A percentile compares a stretch with the other conserved stretches of the same genome.
Conservation (phyloP, 1,140 invertebrate genomes). For the Drosophila gunungcola region DNA sequence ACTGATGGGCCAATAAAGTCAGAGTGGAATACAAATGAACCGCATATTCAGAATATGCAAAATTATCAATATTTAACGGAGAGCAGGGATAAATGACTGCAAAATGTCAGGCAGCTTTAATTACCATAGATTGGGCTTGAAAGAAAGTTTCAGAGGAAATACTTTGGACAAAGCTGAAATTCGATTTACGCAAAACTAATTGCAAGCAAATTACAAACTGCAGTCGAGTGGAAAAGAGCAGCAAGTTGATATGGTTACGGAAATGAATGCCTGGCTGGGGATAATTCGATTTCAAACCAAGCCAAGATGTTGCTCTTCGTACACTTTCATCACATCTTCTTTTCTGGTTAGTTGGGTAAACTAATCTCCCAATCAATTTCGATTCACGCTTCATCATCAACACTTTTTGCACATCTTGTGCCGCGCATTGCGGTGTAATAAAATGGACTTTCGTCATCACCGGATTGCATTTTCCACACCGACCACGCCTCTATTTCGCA, state of each 20-base stretch:
- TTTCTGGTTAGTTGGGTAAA: constrained; percentile 26
- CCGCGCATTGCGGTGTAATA: constrained; percentile 17
- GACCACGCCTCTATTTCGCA: constrained; percentile 28
- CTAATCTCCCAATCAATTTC: constrained; percentile 41
- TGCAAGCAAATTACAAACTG: constrained; percentile 40
- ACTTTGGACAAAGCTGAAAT: constrained; percentile 19
- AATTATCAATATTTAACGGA: constrained; percentile 47
- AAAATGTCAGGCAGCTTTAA: constrained; percentile 59
- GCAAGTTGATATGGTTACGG: constrained; percentile 41
- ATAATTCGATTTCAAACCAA: constrained; percentile 25
- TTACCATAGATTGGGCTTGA: constrained; percentile 35
- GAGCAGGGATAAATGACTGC: constrained; percentile 27
- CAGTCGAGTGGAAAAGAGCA: constrained; percentile 9
- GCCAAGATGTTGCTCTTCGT: constrained; percentile 6
- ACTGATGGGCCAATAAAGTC: constrained; percentile 37
- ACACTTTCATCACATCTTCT: constrained; percentile 7
- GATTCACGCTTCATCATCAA: constrained; percentile 33
- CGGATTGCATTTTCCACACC: constrained; percentile 27
- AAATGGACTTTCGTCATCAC: constrained; percentile 41
- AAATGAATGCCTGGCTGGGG: constrained; percentile 27
- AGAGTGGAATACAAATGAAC: constrained; percentile 15
- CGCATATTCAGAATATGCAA: constrained; percentile 12
- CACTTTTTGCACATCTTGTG: constrained; percentile 17
- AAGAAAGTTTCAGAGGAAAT: background rate
- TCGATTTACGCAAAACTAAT: constrained; percentile 36